Evolutionary conservation across 2,888 invertebrate species (phyloP), one percentile per base, ranked within the genome.

Genomic region (Mystacides longicornis): DNA sequence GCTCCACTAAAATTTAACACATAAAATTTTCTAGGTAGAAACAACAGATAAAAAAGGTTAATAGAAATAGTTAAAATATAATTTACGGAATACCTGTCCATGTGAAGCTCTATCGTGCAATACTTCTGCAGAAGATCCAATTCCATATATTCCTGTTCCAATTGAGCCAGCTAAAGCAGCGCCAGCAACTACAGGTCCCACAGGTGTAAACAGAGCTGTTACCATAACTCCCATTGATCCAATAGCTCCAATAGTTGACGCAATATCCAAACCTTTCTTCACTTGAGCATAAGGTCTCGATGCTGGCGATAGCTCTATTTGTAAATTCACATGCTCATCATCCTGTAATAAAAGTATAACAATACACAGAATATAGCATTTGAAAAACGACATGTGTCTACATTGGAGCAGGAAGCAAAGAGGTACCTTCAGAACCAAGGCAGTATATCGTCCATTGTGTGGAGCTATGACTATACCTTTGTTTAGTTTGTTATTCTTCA

Each of bases 401-500:
- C 7, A 31, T 31, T 31, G 14, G 7, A 9, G 31, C 31, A 14
- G 31, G 31, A 31, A 14, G 14, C 31, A 31, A 54, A 18, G 23
- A 52, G 55, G 64, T 67, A 75, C 76, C 69, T 72, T 70, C 52
- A 69, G 62, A 54, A 73, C 64, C 27, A 67, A 65, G 45, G 73
- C 74, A 52, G 65, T 65, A 57, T 78, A 78, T 64, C 73, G 72
- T 46, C 82, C 82, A 66, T 77, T 68, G 62, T 73, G 69, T 2
- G 82, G 82, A 23, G 77, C 72, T 62, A 78, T 71, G 56, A 81
- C 72, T 19, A 77, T 74, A 68, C 80, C 79, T 67, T 79, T 71
- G 2, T 76, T 72, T 20, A 77, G 66, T 48, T 77, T 79, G 64
- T 82, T 82, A 47, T 74, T 67, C 14, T 64, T 65, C 54, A 81